phyloP scores from a whole-genome alignment of 2,113 vertebrate genomes.

The Kryptolebias marmoratus region DNA sequence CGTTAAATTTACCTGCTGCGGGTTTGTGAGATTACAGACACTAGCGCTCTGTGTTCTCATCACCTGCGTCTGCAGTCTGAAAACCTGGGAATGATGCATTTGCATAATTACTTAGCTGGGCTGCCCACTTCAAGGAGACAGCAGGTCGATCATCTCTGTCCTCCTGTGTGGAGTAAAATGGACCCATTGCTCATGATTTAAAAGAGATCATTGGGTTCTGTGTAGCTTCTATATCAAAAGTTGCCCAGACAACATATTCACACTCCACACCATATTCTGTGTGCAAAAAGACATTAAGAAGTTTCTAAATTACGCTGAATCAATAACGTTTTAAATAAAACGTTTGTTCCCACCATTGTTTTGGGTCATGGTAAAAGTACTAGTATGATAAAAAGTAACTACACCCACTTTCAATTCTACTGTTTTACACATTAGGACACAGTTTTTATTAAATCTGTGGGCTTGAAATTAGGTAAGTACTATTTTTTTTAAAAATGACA shows the following conservation, averaged over 20 bases:
- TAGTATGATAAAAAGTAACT: neutral
- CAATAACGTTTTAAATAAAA: too few relatives aligned
- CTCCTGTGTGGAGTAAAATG: slow-evolving; percentile 24
- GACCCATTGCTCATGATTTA: slow-evolving; percentile 16
- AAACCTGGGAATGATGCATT: slow-evolving; percentile 20
- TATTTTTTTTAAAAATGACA: too few relatives aligned
- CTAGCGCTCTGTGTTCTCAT: slow-evolving; percentile 39
- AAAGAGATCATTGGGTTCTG: neutral
- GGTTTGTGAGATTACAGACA: slow-evolving; percentile 27
- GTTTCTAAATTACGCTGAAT: neutral
- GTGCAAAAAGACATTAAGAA: neutral
- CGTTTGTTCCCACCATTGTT: too few relatives aligned
- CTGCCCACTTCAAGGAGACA: slow-evolving; percentile 16
- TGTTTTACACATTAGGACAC: neutral
- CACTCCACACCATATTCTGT: neutral
- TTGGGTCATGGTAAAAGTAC: neutral
- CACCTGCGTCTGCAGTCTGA: slow-evolving; percentile 10
- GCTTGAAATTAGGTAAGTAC: too few relatives aligned
- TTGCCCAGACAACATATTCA: neutral
- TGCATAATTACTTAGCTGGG: slow-evolving; percentile 38
- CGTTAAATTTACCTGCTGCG: slow-evolving; percentile 17
- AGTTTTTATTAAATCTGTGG: too few relatives aligned
- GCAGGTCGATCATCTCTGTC: slow-evolving; percentile 19
- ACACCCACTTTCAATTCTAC: neutral
- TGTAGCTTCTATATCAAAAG: neutral